phyloP scores from a whole-genome alignment of 2,888 invertebrate species.

The Pinctada fucata region DNA sequence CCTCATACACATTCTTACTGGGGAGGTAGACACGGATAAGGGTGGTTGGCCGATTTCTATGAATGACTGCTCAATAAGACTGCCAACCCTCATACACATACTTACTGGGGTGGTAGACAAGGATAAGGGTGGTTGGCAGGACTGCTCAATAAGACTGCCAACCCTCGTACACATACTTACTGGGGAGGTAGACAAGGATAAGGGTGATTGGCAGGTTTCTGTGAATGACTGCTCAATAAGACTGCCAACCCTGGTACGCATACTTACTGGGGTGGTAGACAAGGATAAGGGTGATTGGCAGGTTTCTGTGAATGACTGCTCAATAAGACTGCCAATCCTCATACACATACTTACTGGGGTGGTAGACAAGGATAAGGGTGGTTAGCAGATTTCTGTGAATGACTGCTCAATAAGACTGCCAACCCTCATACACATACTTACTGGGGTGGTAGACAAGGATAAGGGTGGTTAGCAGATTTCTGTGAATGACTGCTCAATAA shows the following conservation, averaged over 20 bases:
- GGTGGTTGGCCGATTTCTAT: conserved; percentile 26
- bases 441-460: no score
- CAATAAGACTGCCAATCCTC: no score
- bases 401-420: no score
- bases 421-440: no score
- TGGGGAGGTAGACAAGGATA: conserved; percentile 31
- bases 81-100: conserved; percentile 81
- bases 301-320: no score
- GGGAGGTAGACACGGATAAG: conserved; percentile 25
- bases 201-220: conserved; percentile 24
- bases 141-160: neutral
- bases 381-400: no score
- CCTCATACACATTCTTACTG: no score
- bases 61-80: conserved; percentile 89
- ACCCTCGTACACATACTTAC: no score
- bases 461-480: no score
- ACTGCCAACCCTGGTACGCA: neutral
- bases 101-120: neutral
- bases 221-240: conserved; percentile 78
- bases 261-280: conserved; percentile 90
- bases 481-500: no score
- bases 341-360: no score
- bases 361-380: no score
- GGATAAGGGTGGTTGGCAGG: neutral
- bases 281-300: conserved; percentile 89